These are phyloP conservation scores for Rousettus leschenaultii DNA, from an alignment of 2,113 vertebrate genomes.

Conservation along the genomic window DNA sequence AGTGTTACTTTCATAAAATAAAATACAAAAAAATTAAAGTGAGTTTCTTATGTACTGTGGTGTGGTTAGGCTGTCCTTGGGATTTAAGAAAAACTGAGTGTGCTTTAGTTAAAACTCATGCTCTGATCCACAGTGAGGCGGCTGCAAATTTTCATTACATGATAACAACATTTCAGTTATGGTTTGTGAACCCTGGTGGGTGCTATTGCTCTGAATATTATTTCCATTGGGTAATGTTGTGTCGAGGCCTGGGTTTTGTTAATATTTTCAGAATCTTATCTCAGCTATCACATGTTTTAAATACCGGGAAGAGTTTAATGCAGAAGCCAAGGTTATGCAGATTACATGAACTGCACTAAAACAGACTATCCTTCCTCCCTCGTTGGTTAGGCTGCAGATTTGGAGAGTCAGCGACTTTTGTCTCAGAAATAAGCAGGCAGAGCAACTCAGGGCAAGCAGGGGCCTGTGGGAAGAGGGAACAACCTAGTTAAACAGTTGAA, in stretches of 20 bases:
- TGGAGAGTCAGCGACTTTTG: not conserved
- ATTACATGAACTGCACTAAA: not conserved
- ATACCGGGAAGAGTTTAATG: not conserved
- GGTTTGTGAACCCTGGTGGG: not conserved
- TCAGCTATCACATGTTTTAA: constrained; percentile 15
- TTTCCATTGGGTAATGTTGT: not conserved
- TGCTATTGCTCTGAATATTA: not conserved
- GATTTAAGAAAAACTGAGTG: not conserved
- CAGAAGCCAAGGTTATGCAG: not conserved
- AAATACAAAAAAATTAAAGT: not conserved
- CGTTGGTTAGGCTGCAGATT: not conserved
- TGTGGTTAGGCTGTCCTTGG: not conserved
- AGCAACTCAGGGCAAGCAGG: not conserved
- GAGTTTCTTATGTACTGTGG: not conserved
- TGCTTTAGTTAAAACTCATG: not conserved
- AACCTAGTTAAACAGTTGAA: not conserved
- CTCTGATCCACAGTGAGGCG: not conserved
- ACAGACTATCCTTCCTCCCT: not conserved
- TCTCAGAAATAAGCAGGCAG: not conserved
- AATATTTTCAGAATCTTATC: constrained; percentile 43
- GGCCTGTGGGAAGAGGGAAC: not conserved
- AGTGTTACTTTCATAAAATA: constrained; percentile 14
- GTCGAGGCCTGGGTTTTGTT: not conserved
- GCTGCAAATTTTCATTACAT: not conserved
- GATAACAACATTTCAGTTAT: not conserved